phyloP scores from a whole-genome alignment of 1,140 invertebrate genomes.

The Elysia chlorotica region DNA sequence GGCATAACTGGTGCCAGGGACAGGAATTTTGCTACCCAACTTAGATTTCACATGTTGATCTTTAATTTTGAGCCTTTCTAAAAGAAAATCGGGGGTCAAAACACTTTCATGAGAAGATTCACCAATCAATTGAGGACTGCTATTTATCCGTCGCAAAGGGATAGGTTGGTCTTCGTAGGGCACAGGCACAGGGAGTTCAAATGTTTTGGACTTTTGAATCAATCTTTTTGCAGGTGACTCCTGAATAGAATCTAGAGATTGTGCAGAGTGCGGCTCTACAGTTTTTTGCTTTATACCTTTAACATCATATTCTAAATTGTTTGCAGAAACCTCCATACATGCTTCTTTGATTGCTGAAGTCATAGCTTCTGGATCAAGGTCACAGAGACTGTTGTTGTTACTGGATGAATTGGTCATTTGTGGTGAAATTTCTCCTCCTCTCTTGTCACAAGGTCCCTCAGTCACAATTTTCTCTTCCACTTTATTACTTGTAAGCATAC shows the following conservation, averaged over 20 bases:
- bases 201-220: constrained; percentile 16
- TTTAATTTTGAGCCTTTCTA: no score
- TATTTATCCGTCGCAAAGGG: constrained; percentile 3
- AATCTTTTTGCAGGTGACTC: not conserved
- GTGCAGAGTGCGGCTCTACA: not conserved
- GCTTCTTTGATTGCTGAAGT: no score
- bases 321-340: no score
- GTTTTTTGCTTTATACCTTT: not conserved
- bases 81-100: no score
- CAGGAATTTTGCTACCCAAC: constrained; percentile 21
- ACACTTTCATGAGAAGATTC: not conserved
- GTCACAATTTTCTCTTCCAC: no score
- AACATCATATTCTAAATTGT: not conserved
- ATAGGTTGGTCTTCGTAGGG: no score
- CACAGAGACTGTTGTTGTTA: constrained; percentile 8
- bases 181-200: no score
- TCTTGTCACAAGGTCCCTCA: not conserved
- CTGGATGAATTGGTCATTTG: not conserved
- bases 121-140: constrained; percentile 12
- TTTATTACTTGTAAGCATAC: not conserved
- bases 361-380: not conserved
- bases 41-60: constrained; percentile 20
- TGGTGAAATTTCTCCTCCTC: not conserved
- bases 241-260: not conserved
- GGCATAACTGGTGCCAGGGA: constrained; percentile 15